Conservation (phyloP, 2,888 invertebrate species). For the Apamea epomidion region DNA sequence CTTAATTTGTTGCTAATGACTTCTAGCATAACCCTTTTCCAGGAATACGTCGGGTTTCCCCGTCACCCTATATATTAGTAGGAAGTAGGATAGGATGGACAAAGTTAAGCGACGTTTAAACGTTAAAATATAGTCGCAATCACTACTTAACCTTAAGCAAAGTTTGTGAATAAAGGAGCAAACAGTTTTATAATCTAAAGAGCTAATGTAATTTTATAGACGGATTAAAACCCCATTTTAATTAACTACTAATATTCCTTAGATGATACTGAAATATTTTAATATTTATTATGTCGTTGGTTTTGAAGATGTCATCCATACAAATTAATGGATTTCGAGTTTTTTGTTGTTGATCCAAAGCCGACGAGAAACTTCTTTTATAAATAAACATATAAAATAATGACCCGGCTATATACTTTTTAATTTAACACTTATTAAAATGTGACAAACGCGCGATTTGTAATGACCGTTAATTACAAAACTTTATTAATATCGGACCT, state of each 20-base stretch:
- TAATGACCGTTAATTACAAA: conserved; percentile 17
- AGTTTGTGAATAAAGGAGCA: neutral
- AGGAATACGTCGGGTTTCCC: too few species aligned
- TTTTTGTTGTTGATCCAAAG: conserved; percentile 2
- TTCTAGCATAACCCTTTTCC: too few species aligned
- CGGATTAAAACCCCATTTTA: neutral
- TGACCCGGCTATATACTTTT: neutral
- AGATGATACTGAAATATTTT: neutral
- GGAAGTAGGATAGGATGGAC: too few species aligned
- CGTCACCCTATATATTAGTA: too few species aligned
- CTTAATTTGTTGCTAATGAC: too few species aligned
- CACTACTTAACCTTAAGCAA: neutral
- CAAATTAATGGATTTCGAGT: neutral
- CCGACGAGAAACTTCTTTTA: neutral
- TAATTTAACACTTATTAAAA: conserved; percentile 33
- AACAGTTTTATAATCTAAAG: neutral
- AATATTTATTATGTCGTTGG: neutral
- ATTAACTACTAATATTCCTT: neutral
- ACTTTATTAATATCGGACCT: conserved; percentile 27
- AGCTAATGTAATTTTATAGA: neutral
- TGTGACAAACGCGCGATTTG: conserved; percentile 22
- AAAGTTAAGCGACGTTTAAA: neutral
- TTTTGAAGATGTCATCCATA: neutral
- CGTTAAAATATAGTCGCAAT: neutral
- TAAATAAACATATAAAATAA: conserved; percentile 27